Conservation (phyloP, 2,888 invertebrate genomes). For the Lymantria monacha region DNA sequence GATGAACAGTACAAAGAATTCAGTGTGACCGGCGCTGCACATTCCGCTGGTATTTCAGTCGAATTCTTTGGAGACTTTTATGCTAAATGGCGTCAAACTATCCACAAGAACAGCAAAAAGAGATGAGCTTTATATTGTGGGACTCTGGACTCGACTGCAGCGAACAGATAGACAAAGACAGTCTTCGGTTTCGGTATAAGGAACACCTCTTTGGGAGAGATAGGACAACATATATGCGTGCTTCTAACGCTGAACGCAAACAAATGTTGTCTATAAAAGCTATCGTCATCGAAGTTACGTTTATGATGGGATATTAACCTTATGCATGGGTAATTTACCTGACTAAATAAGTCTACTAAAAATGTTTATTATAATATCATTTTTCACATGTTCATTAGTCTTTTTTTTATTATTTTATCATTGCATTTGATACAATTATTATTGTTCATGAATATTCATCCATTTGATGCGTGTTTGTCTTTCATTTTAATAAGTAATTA, state of each 20-base stretch:
- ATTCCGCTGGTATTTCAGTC: constrained; percentile 90
- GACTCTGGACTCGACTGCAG: constrained; percentile 53
- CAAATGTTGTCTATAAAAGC: constrained; percentile 19
- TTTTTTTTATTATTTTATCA: constrained; percentile 13
- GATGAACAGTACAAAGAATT: constrained; percentile 84
- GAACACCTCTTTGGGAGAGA: constrained; percentile 41
- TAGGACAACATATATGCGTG: constrained; percentile 21
- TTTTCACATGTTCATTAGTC: constrained; percentile 32
- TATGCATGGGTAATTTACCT: constrained; percentile 17
- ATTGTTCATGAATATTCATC: constrained; percentile 17
- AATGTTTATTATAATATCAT: constrained; percentile 28
- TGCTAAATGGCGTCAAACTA: constrained; percentile 90
- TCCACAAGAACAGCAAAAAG: constrained; percentile 72
- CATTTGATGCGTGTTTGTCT: constrained; percentile 12
- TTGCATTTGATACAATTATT: constrained; percentile 13
- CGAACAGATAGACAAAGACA: constrained; percentile 43
- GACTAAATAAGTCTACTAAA: constrained; percentile 17
- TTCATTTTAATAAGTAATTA: constrained; percentile 20
- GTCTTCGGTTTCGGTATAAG: constrained; percentile 40
- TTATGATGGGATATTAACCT: constrained; percentile 15
- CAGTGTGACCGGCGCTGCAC: constrained; percentile 89
- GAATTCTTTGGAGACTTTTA: constrained; percentile 92
- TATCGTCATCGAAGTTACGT: constrained; percentile 18
- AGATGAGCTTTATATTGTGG: constrained; percentile 57
- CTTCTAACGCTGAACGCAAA: constrained; percentile 16